Percentiles rank a stretch among this genome's conserved stretches.
phyloP scores from a whole-genome alignment of 2,797 vertebrate genomes.

The Apodemus agrarius region DNA sequence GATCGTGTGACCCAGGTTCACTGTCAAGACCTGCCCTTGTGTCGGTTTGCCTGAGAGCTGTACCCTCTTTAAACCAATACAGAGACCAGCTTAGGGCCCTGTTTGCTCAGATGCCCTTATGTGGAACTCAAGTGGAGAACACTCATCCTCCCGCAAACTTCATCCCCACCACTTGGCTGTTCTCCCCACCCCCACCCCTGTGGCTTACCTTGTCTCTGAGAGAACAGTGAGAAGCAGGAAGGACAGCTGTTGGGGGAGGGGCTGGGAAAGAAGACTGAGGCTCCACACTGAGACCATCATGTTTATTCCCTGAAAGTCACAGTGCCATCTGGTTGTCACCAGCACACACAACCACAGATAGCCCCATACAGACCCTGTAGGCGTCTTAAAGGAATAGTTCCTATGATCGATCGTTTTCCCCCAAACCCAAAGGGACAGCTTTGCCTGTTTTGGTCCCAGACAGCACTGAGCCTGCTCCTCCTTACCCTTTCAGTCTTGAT shows the following conservation, averaged over 20 bases:
- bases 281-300: not conserved
- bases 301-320: constrained; percentile 59
- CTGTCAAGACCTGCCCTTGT: not conserved
- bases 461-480: not conserved
- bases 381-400: not conserved
- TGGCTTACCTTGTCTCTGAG: not conserved
- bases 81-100: not conserved
- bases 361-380: not conserved
- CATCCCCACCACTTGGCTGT: not conserved
- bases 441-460: not conserved
- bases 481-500: constrained; percentile 36
- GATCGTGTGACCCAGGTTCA: not conserved
- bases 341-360: not conserved
- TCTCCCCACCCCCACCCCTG: not conserved
- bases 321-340: not conserved
- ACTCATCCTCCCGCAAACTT: not conserved
- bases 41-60: constrained; percentile 25
- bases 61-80: constrained; percentile 25
- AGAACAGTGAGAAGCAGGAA: not conserved
- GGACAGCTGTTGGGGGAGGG: not conserved
- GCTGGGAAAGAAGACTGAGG: not conserved
- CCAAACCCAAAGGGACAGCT: not conserved
- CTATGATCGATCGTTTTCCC: not conserved
- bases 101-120: not conserved
- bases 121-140: constrained; percentile 39